Conservation (phyloP, 2,113 vertebrate species). For the Actenoides hombroni region DNA sequence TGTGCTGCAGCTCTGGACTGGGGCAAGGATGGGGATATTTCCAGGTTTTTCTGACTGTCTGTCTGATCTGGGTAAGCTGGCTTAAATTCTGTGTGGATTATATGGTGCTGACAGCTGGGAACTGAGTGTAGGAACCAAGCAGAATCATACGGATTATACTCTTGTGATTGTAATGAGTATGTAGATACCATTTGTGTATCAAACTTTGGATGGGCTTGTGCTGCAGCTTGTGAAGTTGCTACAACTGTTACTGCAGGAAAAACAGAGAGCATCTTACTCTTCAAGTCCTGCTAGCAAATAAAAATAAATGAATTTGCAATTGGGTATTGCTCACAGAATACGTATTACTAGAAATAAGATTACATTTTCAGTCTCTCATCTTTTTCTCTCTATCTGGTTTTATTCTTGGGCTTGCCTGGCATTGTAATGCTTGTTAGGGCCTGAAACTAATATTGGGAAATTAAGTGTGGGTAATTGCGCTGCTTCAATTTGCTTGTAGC, state of each 20-base stretch:
- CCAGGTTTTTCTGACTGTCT: neutral
- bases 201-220: neutral
- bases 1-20: neutral
- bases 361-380: neutral
- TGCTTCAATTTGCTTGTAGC: neutral
- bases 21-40: neutral
- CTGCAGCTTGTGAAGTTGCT: neutral
- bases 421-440: neutral
- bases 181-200: accelerated
- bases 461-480: neutral
- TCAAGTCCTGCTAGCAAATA: neutral
- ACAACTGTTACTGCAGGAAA: neutral
- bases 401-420: neutral
- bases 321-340: neutral
- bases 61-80: neutral
- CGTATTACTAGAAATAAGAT: neutral
- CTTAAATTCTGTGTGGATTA: neutral
- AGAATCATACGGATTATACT: neutral
- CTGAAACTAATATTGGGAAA: neutral
- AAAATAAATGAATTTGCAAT: neutral
- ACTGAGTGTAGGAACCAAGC: neutral
- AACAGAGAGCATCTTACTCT: neutral
- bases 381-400: neutral
- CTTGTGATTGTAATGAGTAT: neutral
- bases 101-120: neutral